Conservation (phyloP, 2,113 vertebrate genomes). For the Chascanopsetta lugubris region DNA sequence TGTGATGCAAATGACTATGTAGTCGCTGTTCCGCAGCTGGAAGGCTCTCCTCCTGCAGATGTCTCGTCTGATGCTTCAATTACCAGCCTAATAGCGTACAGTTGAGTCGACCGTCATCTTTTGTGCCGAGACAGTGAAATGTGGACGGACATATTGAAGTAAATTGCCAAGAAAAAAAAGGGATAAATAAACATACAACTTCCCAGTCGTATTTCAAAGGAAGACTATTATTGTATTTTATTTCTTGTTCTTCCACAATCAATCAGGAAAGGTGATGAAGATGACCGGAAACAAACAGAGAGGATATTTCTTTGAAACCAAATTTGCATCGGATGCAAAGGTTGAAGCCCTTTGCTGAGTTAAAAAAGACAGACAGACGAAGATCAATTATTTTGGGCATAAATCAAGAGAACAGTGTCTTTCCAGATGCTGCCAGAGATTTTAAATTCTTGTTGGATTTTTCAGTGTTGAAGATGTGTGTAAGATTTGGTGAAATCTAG, state of each 20-base stretch:
- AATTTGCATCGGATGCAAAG: background rate
- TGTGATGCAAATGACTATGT: slow-evolving; percentile 46
- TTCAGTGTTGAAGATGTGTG: background rate
- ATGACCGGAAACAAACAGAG: background rate
- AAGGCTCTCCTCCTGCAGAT: slow-evolving; percentile 52
- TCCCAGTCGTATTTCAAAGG: slow-evolving; percentile 15
- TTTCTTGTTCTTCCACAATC: slow-evolving; percentile 17
- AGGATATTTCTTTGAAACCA: background rate
- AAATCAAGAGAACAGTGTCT: background rate
- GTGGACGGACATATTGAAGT: slow-evolving; percentile 23
- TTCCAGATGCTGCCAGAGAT: too few species aligned
- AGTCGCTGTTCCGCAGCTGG: slow-evolving; percentile 42
- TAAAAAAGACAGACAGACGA: background rate
- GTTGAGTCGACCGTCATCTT: background rate
- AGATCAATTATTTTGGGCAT: background rate
- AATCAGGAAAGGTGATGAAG: slow-evolving; percentile 5
- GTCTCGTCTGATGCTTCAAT: slow-evolving; percentile 46
- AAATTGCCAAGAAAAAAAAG: slow-evolving; percentile 8
- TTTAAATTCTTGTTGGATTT: background rate
- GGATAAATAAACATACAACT: slow-evolving; percentile 1
- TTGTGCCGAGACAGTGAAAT: slow-evolving; percentile 28
- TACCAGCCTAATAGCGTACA: slow-evolving; percentile 20
- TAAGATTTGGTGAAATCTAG: background rate
- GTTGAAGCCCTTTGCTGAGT: background rate
- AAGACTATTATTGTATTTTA: too few species aligned